Percentiles rank a stretch among this genome's conserved stretches.
Evolutionary conservation across 2,888 invertebrate genomes (phyloP).

Genomic region (Imbricaverruca yamaguchii): DNA sequence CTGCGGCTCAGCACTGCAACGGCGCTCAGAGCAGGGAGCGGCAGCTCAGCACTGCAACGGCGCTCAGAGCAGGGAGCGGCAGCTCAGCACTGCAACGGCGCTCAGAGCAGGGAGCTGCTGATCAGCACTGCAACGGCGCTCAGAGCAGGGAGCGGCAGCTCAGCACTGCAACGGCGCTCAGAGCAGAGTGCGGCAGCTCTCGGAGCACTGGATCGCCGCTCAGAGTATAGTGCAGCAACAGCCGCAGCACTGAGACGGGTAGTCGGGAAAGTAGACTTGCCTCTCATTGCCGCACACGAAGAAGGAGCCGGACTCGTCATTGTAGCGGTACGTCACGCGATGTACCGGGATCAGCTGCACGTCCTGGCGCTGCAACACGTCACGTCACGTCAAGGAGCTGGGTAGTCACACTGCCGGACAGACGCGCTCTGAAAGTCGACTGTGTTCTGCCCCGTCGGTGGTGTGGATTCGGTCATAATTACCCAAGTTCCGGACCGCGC

Average conservation of each 20-base stretch:
- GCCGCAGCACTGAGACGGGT: background rate
- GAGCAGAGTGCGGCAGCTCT: background rate
- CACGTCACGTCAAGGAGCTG: no score
- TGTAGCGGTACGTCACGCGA: background rate
- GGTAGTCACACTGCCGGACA: no score
- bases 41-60: background rate
- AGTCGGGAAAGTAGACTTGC: background rate
- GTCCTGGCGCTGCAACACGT: background rate
- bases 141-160: no score
- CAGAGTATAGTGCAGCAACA: background rate
- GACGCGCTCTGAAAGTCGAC: no score
- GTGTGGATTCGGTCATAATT: no score
- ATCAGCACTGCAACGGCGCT: no score
- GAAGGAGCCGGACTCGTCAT: background rate
- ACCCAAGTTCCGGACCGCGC: no score
- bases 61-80: no score
- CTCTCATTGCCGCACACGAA: constrained; percentile 7
- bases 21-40: no score
- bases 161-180: background rate
- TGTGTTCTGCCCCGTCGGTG: no score
- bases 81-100: background rate
- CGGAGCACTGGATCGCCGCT: background rate
- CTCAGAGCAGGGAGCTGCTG: no score
- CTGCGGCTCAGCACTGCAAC: background rate
- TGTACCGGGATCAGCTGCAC: background rate